Percentiles rank a stretch among this genome's conserved stretches.
phyloP scores from a whole-genome alignment of 2,888 invertebrate genomes.

The Pyrrhosoma nymphula region DNA sequence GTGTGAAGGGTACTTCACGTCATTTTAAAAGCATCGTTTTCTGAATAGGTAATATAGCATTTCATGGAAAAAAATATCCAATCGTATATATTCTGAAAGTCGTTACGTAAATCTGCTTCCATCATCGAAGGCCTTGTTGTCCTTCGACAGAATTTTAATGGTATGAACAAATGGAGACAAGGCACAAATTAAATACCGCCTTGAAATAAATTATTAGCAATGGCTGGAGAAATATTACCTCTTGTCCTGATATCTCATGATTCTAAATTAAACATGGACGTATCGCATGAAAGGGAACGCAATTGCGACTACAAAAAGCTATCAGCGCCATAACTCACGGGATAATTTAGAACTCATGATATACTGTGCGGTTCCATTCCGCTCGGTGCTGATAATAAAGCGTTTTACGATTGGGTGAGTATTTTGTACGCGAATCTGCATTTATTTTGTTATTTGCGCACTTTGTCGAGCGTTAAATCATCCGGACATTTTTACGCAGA shows the following conservation, averaged over 20 bases:
- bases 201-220: neutral
- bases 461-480: conserved; percentile 27
- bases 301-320: neutral
- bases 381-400: neutral
- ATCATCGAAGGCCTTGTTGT: neutral
- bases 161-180: neutral
- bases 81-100: neutral
- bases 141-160: neutral
- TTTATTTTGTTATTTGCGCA: conserved; percentile 31
- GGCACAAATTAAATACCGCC: neutral
- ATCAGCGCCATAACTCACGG: neutral
- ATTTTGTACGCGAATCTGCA: neutral
- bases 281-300: neutral
- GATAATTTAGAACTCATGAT: conserved; percentile 29
- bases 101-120: neutral
- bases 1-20: no score
- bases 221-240: neutral
- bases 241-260: neutral
- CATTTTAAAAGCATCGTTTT: no score
- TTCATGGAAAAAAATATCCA: neutral
- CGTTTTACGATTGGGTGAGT: conserved; percentile 7
- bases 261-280: neutral
- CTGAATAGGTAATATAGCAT: no score
- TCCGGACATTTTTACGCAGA: neutral
- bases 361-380: neutral